Evolutionary conservation across 1,140 invertebrate species (phyloP).

Genomic region (Luehdorfia chinensis): DNA sequence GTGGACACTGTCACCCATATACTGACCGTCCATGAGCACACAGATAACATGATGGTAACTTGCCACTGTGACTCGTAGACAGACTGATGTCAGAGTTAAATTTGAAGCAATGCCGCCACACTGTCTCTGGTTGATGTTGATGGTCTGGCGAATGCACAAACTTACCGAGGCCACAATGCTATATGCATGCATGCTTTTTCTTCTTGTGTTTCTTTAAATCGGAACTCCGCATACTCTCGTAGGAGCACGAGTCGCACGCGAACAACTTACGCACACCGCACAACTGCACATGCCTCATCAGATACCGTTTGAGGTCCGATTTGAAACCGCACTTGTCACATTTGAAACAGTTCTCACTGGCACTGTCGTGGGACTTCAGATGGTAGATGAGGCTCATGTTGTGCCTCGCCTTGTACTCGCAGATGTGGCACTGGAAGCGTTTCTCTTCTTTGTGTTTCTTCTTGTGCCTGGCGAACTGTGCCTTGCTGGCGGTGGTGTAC

Average conservation of each 20-base stretch:
- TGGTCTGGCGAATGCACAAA: no score
- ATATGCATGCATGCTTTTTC: conserved; percentile 33
- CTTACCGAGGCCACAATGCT: no score
- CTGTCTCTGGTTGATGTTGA: no score
- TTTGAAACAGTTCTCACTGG: conserved; percentile 21
- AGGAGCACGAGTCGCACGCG: conserved; percentile 30
- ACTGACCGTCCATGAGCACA: no score
- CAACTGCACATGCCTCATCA: conserved; percentile 30
- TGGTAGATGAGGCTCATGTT: conserved; percentile 27
- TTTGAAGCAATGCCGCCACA: no score
- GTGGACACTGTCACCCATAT: no score
- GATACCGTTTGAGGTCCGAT: conserved; percentile 15
- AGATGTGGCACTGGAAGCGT: neutral
- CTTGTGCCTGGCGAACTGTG: conserved; percentile 36
- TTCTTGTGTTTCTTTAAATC: conserved; percentile 36
- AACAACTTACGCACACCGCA: conserved; percentile 20
- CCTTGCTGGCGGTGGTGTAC: conserved; percentile 45
- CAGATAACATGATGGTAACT: no score
- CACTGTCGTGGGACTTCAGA: conserved; percentile 37
- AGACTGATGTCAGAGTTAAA: no score
- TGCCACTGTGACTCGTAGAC: no score
- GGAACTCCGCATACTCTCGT: conserved; percentile 27
- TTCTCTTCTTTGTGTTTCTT: conserved; percentile 31
- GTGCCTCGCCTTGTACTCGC: neutral
- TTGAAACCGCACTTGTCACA: conserved; percentile 41